phyloP scores from a whole-genome alignment of 1,140 invertebrate genomes.

The Trachelipus rathkii region DNA sequence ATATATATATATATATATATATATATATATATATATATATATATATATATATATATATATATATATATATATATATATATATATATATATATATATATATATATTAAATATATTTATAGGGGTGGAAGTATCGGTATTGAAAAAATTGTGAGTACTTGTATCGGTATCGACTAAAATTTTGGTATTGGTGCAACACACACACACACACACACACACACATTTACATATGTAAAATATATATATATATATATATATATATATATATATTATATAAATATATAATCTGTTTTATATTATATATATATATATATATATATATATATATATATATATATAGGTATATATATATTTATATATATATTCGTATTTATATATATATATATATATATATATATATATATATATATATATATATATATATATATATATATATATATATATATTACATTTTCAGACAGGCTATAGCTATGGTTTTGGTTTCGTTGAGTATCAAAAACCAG shows the following conservation, averaged over 20 bases:
- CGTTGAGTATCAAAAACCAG: conserved; percentile 80
- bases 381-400: conserved; percentile 27
- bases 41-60: too few relatives aligned
- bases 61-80: too few relatives aligned
- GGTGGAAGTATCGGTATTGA: too few relatives aligned
- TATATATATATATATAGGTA: neutral
- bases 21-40: too few relatives aligned
- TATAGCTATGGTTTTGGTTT: conserved; percentile 96
- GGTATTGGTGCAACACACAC: too few relatives aligned
- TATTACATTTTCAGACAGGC: conserved; percentile 63
- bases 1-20: too few relatives aligned
- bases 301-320: conserved; percentile 27
- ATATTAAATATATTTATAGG: too few relatives aligned
- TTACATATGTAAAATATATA: neutral
- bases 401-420: conserved; percentile 29
- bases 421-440: conserved; percentile 20
- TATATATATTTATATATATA: neutral
- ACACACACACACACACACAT: too few relatives aligned
- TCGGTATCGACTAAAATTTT: too few relatives aligned
- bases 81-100: too few relatives aligned
- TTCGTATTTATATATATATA: conserved; percentile 16
- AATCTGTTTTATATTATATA: conserved; percentile 27
- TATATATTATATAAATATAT: neutral
- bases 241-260: conserved; percentile 18
- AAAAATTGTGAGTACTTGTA: too few relatives aligned